phyloP scores from a whole-genome alignment of 2,888 invertebrate genomes.

The Andrena haemorrhoa region DNA sequence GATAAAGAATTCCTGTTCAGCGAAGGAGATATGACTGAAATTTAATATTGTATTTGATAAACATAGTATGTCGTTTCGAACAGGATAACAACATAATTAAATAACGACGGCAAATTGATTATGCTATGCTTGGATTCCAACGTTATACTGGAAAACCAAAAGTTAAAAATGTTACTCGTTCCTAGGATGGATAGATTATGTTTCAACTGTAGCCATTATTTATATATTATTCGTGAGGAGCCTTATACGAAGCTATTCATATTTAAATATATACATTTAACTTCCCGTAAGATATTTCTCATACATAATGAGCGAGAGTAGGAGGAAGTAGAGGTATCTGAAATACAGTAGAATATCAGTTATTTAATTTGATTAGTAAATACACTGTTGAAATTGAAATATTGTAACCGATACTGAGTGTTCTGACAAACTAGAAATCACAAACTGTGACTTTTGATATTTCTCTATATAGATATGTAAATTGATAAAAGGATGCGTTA shows the following conservation, averaged over 20 bases:
- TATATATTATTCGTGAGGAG: not conserved
- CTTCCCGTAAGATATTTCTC: not conserved
- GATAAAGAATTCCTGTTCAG: constrained; percentile 13
- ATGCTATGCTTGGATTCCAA: constrained; percentile 11
- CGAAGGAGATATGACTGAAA: constrained; percentile 39
- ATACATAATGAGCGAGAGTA: not conserved
- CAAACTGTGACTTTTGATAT: too few species aligned
- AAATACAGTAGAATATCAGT: not conserved
- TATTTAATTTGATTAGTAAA: not conserved
- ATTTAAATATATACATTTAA: not conserved
- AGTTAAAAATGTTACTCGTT: constrained; percentile 33
- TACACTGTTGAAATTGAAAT: not conserved
- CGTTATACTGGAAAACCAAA: not conserved
- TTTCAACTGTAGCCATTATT: constrained; percentile 5
- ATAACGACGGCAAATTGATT: not conserved
- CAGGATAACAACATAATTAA: constrained; percentile 26
- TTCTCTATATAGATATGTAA: too few species aligned
- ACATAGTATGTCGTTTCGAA: constrained; percentile 16
- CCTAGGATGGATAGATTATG: constrained; percentile 12
- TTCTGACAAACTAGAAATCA: too few species aligned
- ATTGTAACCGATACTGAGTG: not conserved
- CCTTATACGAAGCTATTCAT: not conserved
- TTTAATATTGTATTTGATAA: constrained; percentile 26
- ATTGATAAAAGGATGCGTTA: too few species aligned
- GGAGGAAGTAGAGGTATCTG: not conserved